Evolutionary conservation across 2,797 vertebrate genomes (phyloP), one percentile per base, ranked within the genome.

Genomic region (Lacerta bilineata): DNA sequence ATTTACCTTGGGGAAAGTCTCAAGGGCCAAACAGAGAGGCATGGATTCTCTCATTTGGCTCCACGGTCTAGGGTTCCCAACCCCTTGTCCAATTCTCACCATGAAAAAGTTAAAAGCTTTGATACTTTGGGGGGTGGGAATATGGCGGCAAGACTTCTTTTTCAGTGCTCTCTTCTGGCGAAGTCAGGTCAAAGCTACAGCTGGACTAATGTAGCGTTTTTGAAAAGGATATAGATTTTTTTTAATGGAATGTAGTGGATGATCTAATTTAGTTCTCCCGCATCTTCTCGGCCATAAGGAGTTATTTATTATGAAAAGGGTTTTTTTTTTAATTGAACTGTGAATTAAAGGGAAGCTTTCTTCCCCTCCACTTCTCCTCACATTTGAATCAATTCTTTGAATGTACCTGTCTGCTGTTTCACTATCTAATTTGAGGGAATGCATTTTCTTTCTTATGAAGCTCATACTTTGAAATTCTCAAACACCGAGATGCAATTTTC

Each of bases 171-270:
- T 78, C 36, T 64, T 77, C 82, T 86, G 79, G 84, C 80, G 87
- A 85, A 93, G n/a, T 27, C 76, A 91, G 75, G 55, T 68, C 84
- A 86, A 87, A 68, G 61, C 61, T 93, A 7, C 20, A 3, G n/a
- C 23, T 27, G 17, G 13, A 86, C 86, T 94, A 92, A 94, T 84
- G 15, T 85, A 5, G 61, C 61, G 0, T 64, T 87, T 90, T 43
- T 77, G 85, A 90, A 90, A 93, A 88, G 64, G 83, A 91, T 92
- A 94, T 92, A 78, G 94, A 95, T 94, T 95, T 94, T 95, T 94
- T 92, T 61, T 8, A 93, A 83, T 41, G 76, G 79, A 92, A 83
- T 87, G 72, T 43, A 43, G 41, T 72, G 79, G 83, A 55, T 90
- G 11, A 84, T 91, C 78, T 90, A 80, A 88, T 91, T 88, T 77